Evolutionary conservation across 2,888 invertebrate genomes (phyloP).

Genomic region (Nephrocerus scutellatus): DNA sequence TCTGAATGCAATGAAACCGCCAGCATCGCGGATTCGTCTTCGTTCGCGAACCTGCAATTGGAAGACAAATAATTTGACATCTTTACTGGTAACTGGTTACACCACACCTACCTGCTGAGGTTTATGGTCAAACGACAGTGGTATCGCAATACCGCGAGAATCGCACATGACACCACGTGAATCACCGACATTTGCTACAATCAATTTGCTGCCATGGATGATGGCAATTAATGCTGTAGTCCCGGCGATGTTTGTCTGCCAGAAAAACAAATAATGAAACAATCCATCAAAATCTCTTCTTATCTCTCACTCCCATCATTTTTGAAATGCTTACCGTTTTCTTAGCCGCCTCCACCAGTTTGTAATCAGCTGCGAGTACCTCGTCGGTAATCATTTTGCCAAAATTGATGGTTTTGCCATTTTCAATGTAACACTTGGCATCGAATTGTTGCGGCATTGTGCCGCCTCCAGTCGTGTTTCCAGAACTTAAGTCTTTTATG

Average conservation of each 20-base stretch:
- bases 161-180: slow-evolving; percentile 95
- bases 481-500: slow-evolving; percentile 21
- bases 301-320: background rate
- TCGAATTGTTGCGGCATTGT: slow-evolving; percentile 37
- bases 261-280: slow-evolving; percentile 5
- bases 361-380: slow-evolving; percentile 74
- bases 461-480: slow-evolving; percentile 20
- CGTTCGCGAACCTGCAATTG: slow-evolving; percentile 70
- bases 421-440: slow-evolving; percentile 61
- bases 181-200: slow-evolving; percentile 95
- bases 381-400: slow-evolving; percentile 79
- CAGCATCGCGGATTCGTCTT: slow-evolving; percentile 87
- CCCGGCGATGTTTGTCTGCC: slow-evolving; percentile 64
- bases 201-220: slow-evolving; percentile 70
- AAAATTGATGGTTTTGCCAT: slow-evolving; percentile 71
- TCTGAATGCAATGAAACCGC: slow-evolving; percentile 90
- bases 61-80: slow-evolving; percentile 2
- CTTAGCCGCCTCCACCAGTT: slow-evolving; percentile 76
- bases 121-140: slow-evolving; percentile 92
- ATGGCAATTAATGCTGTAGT: slow-evolving; percentile 89
- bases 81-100: slow-evolving; percentile 3
- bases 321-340: slow-evolving; percentile 50
- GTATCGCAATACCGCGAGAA: slow-evolving; percentile 79
- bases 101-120: slow-evolving; percentile 71
- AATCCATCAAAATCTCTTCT: background rate